These are phyloP conservation scores for Gavia stellata DNA, from an alignment of 2,113 vertebrate species.

Conservation along the genomic window DNA sequence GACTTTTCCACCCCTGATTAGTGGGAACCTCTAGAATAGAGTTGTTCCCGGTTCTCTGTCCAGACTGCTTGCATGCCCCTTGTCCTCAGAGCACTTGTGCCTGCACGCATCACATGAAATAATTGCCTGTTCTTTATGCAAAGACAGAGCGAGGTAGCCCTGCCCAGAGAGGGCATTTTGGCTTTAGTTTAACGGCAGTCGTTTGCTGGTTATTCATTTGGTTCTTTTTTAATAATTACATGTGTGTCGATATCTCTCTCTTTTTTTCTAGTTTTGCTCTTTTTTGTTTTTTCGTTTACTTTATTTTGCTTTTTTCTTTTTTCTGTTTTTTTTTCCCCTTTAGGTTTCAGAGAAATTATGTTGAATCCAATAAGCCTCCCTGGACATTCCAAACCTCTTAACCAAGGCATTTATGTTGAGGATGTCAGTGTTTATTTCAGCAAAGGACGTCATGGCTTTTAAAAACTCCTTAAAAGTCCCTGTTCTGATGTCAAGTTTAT, in stretches of 20 bases:
- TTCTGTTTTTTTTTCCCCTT: slow-evolving; percentile 76
- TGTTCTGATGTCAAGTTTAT: slow-evolving; percentile 77
- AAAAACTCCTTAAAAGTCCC: slow-evolving; percentile 78
- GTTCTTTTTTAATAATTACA: slow-evolving; percentile 64
- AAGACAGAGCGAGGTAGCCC: background rate
- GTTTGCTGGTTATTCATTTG: slow-evolving; percentile 61
- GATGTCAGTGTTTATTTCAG: slow-evolving; percentile 88
- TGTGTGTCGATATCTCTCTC: slow-evolving; percentile 61
- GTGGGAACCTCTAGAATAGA: background rate
- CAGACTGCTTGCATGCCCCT: slow-evolving; percentile 34
- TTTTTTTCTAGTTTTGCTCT: slow-evolving; percentile 77
- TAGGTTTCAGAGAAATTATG: slow-evolving; percentile 90
- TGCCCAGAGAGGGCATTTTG: slow-evolving; percentile 20
- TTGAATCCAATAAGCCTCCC: slow-evolving; percentile 88
- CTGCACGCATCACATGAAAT: background rate
- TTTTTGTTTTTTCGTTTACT: slow-evolving; percentile 75
- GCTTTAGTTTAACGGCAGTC: slow-evolving; percentile 44
- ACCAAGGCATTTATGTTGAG: slow-evolving; percentile 85
- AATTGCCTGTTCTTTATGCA: background rate
- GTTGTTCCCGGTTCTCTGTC: background rate
- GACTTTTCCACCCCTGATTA: background rate
- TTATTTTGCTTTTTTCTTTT: slow-evolving; percentile 79
- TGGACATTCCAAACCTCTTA: slow-evolving; percentile 86
- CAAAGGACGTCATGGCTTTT: slow-evolving; percentile 88
- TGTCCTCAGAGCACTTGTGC: slow-evolving; percentile 28